Evolutionary conservation across 2,888 invertebrate genomes (phyloP), one percentile per base, ranked within the genome.

Genomic region (Tenthredo amoena): DNA sequence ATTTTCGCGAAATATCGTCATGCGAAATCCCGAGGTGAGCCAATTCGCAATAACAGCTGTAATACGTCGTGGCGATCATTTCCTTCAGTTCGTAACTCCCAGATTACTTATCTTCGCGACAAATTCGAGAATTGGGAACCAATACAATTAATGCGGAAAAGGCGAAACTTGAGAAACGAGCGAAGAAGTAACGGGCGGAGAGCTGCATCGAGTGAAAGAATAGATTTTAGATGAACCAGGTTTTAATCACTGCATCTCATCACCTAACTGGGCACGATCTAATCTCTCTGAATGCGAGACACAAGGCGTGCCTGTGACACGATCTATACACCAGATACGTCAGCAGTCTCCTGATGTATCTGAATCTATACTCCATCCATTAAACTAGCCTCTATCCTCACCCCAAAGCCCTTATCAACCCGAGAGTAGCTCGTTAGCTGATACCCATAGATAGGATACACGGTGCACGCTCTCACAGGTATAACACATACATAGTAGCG

Each of bases 291-390:
- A 83, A 71, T 83, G 83, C 18, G 83, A 83, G 83, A 34, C 68
- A 47, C 68, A 47, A 83, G 83, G 68, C 83, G 83, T 83, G 83
- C 83, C 83, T 83, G 88, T 86, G 88, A 88, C 87, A 89, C 88
- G 93, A 93, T 93, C 89, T 90, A 89, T 87, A 88, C 87, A 83
- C 77, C 86, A 89, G 92, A 93, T 93, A 92, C 87, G 90, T 85
- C 87, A 86, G 88, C 88, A 89, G 88, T 88, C 89, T 91, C 90
- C 91, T 90, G 90, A 91, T 90, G 89, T 91, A 92, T 92, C 91
- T 91, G 89, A 91, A 92, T 92, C 91, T 91, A 90, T 90, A 87
- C 90, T 91, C 89, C 87, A 89, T 91, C 91, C 91, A 91, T 92
- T 92, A 92, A 91, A 90, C 77, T 77, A 77, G 31, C 55, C 77